Base-by-base conservation (phyloP, 2,888 invertebrate species). In the Drosophila helvetica region DNA sequence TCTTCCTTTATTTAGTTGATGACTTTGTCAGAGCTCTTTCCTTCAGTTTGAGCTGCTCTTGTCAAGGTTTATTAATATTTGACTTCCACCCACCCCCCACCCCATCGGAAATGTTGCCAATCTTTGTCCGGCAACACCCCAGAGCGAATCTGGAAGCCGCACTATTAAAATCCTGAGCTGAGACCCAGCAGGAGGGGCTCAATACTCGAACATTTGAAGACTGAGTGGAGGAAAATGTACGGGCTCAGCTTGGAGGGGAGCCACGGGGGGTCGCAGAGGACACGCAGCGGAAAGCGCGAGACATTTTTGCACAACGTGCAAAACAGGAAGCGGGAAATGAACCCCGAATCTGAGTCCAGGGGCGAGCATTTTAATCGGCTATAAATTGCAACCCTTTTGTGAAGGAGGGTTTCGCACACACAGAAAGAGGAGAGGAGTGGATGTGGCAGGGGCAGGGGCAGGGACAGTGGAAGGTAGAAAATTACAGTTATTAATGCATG, bases 371-470 rank as follows among this genome's bases (percentile, higher is more conserved):
- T 83, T 81, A 85, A 81, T 84, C 79, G 86, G 79, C 81, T 77
- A 85, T 86, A 85, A 86, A 85, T 85, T 86, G 85, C 86, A 85
- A 85, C 86, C 84, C 84, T 86, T 86, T 85, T 63, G 71, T 70
- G 71, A 43, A 22, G 33, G 33, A 33, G 33, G 33, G 1, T 33
- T 33, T 33, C 38, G 15, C 38, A 15, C 38, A 38, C 15, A 33
- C 30, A 10, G 10, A 68, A 55, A 68, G 46, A 45, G 38, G 38
- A 46, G 18, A 10, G 17, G 4, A 30, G 56, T 38, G 45, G 50
- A n/a, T 15, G n/a, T 46, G 25, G 51, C 56, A 56, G 70, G 74
- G 74, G 47, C 30, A 52, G 70, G 72, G 74, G 46, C 55, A 1
- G 73, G 73, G 38, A 38, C 38, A 74, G 62, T 74, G 79, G 62